phyloP scores from a whole-genome alignment of 2,888 invertebrate genomes.

The Thecophora atra region DNA sequence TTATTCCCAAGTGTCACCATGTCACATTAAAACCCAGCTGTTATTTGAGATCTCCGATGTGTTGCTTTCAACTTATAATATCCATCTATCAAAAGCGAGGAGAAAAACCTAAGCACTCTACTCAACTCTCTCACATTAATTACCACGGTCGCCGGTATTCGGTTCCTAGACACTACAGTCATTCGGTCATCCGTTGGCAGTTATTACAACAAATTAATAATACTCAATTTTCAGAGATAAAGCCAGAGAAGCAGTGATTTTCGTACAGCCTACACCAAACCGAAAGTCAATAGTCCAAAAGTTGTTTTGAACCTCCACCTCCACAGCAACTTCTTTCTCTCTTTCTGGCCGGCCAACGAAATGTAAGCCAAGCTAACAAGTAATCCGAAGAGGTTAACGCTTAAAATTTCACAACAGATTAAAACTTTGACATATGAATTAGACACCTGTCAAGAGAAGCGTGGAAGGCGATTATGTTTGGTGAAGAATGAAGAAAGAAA shows the following conservation, averaged over 20 bases:
- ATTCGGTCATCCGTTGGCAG: slow-evolving; percentile 2
- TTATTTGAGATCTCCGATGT: too few species aligned
- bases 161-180: background rate
- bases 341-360: too few species aligned
- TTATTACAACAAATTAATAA: slow-evolving; percentile 25
- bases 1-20: too few species aligned
- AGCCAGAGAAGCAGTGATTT: background rate
- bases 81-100: too few species aligned
- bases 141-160: background rate
- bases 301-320: slow-evolving; percentile 2
- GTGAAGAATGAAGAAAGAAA: background rate
- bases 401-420: slow-evolving; percentile 17
- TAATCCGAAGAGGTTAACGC: slow-evolving; percentile 23
- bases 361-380: background rate
- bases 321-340: background rate
- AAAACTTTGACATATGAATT: slow-evolving; percentile 40
- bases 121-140: slow-evolving; percentile 8
- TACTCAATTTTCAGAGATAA: slow-evolving; percentile 9
- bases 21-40: too few species aligned
- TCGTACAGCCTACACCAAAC: background rate
- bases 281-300: background rate
- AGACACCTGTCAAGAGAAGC: slow-evolving; percentile 38
- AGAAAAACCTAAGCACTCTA: background rate
- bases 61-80: too few species aligned
- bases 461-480: slow-evolving; percentile 3